Percentiles rank a stretch among this genome's conserved stretches.
Conservation (phyloP, 2,797 vertebrate genomes). For the Anguilla megastoma region DNA sequence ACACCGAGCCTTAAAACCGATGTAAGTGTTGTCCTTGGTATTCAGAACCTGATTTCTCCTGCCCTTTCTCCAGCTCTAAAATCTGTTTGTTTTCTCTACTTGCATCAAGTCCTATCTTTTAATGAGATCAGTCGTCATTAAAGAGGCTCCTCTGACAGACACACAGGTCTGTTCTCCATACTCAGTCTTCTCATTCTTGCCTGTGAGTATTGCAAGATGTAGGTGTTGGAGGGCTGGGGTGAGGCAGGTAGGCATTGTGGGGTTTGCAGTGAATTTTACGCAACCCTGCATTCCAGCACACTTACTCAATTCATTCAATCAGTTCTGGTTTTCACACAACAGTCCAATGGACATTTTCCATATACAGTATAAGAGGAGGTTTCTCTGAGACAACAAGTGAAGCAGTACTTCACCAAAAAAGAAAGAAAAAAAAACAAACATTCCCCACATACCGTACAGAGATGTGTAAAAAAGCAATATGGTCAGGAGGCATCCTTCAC, state of each 20-base stretch:
- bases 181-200: background rate
- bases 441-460: too few species aligned
- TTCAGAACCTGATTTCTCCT: background rate
- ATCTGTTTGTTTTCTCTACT: background rate
- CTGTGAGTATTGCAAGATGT: background rate
- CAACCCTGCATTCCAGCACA: background rate
- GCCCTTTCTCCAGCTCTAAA: background rate
- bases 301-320: background rate
- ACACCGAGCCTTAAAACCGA: background rate
- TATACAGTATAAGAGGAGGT: background rate
- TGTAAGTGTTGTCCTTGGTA: background rate
- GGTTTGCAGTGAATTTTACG: background rate
- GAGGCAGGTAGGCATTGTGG: background rate
- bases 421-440: too few species aligned
- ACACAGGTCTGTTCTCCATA: background rate
- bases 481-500: too few species aligned
- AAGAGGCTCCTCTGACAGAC: background rate
- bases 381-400: too few species aligned
- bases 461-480: too few species aligned
- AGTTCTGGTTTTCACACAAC: background rate
- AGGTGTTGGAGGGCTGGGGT: background rate
- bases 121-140: conserved; percentile 14
- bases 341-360: background rate
- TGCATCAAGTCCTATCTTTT: background rate
- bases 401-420: too few species aligned